Evolutionary conservation across 2,797 vertebrate species (phyloP).

Genomic region (Pogonophryne albipinna): DNA sequence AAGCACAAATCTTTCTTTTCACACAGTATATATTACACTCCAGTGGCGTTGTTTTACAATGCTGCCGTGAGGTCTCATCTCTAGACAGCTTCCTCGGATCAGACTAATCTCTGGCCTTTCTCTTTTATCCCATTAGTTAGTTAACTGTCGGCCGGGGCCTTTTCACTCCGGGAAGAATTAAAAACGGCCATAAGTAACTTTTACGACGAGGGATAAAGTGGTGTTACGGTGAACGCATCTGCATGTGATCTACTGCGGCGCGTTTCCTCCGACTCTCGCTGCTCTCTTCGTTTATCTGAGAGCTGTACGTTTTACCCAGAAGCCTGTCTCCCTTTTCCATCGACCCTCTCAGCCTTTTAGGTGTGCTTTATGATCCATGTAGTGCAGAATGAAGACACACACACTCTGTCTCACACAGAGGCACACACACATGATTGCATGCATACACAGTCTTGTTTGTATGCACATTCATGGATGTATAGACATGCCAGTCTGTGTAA

Average conservation of each 20-base stretch:
- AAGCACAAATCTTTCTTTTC: not conserved
- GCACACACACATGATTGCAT: constrained; percentile 9
- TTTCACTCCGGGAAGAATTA: constrained; percentile 66
- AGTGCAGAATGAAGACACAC: constrained; percentile 25
- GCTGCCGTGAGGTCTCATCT: constrained; percentile 5
- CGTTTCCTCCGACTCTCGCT: constrained; percentile 18
- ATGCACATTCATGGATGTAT: constrained; percentile 4
- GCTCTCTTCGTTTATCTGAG: constrained; percentile 64
- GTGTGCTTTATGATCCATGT: constrained; percentile 65
- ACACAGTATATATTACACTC: constrained; percentile 25
- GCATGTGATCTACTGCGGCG: constrained; percentile 65
- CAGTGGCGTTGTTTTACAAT: constrained; percentile 42
- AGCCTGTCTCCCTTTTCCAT: constrained; percentile 67
- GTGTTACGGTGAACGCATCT: constrained; percentile 44
- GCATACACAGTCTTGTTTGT: constrained; percentile 2
- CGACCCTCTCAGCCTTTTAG: constrained; percentile 64
- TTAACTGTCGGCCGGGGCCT: constrained; percentile 71
- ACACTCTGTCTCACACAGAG: constrained; percentile 1
- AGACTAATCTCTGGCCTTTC: constrained; percentile 58
- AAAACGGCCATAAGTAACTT: constrained; percentile 80
- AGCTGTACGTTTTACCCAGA: constrained; percentile 78
- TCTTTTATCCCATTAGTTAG: constrained; percentile 67
- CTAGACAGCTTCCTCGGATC: not conserved
- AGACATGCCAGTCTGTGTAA: constrained; percentile 16
- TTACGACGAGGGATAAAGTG: constrained; percentile 69